Base-by-base conservation (phyloP, 2,797 vertebrate genomes). In the Amphiprion clarkii region DNA sequence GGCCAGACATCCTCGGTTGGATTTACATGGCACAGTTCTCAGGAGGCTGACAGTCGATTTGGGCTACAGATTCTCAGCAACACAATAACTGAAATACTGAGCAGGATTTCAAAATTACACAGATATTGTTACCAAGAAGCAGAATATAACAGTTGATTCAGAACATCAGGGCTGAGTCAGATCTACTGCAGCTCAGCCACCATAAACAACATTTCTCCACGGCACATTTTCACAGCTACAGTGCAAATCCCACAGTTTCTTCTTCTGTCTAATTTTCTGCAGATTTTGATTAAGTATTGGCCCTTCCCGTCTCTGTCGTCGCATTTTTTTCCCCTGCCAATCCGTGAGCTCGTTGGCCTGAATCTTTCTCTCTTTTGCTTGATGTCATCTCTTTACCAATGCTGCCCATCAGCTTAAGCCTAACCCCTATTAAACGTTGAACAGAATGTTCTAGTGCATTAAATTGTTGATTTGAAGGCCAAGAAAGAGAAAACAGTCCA, bases 91-190 rank as follows among this genome's bases (percentile, higher is more conserved):
- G 23, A 80, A 82, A 73, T 19, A 48, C 27, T 23, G 72, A 17
- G 49, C 70, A 49, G 54, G 52, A 58, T 76, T 81, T 79, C 69
- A 76, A 57, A 62, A 67, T 55, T 70, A 54, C 54, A 62, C 5
- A 44, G 31, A 74, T 49, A 36, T 1, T 33, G 67, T 75, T 66
- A 78, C 83, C 53, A 79, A 39, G 69, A 71, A 29, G 58, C 59
- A 75, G 79, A 86, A 82, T 7, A 71, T 25, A 79, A 87, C 69
- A 68, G 40, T 21, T 52, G 39, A 76, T 78, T 59, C 23, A 71
- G 61, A 78, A 82, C 84, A 71, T 46, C 25, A 27, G 54, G 33
- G 39, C 39, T 68, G 68, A 66, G 53, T 77, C 71, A 74, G 54
- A 75, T 60, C 54, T 27, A 14, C 48, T 74, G 74, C 44, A 68